Conservation (phyloP, 2,113 vertebrate genomes). For the Callopanchax toddi region DNA sequence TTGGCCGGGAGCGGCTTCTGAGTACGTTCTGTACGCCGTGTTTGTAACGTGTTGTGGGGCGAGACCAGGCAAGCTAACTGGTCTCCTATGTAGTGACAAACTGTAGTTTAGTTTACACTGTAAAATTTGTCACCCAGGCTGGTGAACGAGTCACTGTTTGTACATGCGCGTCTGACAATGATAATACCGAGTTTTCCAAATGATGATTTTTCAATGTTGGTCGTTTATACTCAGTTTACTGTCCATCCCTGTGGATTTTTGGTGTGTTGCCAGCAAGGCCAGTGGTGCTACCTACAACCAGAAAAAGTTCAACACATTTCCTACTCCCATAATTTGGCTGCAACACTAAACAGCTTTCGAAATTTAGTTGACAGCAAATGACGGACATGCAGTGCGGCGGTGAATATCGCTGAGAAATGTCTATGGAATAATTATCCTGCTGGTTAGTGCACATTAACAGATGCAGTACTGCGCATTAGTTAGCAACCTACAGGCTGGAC, state of each 20-base stretch:
- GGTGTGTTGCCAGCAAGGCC: conserved; percentile 69
- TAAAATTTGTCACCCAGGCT: conserved; percentile 23
- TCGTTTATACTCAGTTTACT: conserved; percentile 53
- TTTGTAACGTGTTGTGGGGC: conserved; percentile 58
- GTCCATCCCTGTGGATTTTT: conserved; percentile 73
- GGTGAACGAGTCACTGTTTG: conserved; percentile 21
- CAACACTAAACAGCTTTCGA: conserved; percentile 16
- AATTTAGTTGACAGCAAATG: conserved; percentile 36
- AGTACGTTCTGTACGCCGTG: conserved; percentile 78
- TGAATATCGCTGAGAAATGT: conserved; percentile 31
- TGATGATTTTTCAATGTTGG: conserved; percentile 63
- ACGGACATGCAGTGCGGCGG: conserved; percentile 44
- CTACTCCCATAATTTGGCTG: conserved; percentile 58
- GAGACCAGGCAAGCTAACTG: conserved; percentile 75
- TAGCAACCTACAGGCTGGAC: conserved; percentile 63
- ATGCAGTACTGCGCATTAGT: conserved; percentile 71
- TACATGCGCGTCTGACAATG: conserved; percentile 2
- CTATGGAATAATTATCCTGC: conserved; percentile 33
- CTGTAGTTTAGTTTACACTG: conserved; percentile 44
- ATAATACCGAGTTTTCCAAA: conserved; percentile 9
- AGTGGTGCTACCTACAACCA: conserved; percentile 60
- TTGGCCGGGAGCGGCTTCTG: conserved; percentile 75
- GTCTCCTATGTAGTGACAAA: conserved; percentile 64
- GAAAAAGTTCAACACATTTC: conserved; percentile 60
- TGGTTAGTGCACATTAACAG: conserved; percentile 48